phyloP scores from a whole-genome alignment of 2,113 vertebrate species.

The Myodes glareolus region DNA sequence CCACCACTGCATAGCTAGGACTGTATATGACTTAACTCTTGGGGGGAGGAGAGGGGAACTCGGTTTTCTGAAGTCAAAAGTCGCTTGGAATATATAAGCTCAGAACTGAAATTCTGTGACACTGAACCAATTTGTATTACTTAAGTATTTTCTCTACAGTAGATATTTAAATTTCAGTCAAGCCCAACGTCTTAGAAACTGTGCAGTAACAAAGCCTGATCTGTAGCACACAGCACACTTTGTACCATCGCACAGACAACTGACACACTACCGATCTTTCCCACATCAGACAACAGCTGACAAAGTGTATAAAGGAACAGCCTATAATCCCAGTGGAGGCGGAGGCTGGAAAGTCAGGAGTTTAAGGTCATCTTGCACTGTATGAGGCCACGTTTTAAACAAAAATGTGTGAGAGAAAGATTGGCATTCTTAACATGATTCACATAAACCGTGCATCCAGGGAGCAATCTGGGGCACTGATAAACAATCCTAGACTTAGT shows the following conservation, averaged over 20 bases:
- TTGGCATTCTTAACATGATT: not conserved
- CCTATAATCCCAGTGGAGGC: not conserved
- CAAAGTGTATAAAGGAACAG: conserved; percentile 8
- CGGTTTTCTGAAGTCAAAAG: conserved; percentile 34
- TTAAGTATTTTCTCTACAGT: conserved; percentile 12
- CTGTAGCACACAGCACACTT: not conserved
- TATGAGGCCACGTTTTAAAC: not conserved
- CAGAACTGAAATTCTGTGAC: conserved; percentile 37
- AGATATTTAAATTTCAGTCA: conserved; percentile 45
- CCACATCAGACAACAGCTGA: conserved; percentile 3
- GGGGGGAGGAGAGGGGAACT: not conserved
- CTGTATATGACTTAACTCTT: not conserved
- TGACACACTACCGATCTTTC: not conserved
- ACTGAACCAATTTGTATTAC: not conserved
- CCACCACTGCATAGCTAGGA: not conserved
- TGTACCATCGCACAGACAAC: not conserved
- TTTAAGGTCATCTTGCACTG: too few species aligned
- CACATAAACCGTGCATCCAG: not conserved
- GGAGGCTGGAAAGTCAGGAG: not conserved
- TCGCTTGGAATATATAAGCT: not conserved
- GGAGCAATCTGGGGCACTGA: not conserved
- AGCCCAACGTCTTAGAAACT: conserved; percentile 47
- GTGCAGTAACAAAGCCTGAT: conserved; percentile 42
- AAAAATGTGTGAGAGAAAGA: not conserved
- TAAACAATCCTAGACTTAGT: conserved; percentile 38